A percentile compares a stretch with the other conserved stretches of the same genome.
Evolutionary conservation across 2,797 vertebrate species (phyloP).

Genomic region (Clarias platycephalus): DNA sequence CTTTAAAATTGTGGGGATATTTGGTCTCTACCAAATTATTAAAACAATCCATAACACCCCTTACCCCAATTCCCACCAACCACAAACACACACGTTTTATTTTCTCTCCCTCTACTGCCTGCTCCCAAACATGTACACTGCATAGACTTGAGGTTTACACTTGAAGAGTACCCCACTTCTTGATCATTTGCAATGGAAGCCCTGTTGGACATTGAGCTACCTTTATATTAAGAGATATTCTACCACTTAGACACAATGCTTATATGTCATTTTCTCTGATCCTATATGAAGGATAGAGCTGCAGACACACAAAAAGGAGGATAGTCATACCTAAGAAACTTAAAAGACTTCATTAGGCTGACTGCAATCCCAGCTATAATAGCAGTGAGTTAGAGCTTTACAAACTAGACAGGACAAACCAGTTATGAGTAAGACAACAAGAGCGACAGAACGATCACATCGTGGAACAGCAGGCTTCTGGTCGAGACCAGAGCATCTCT

Average conservation of each 20-base stretch:
- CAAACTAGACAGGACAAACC: constrained; percentile 32
- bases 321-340: not conserved
- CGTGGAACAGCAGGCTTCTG: not conserved
- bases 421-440: constrained; percentile 26
- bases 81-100: not conserved
- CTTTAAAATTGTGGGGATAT: not conserved
- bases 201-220: constrained; percentile 4
- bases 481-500: not conserved
- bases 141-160: not conserved
- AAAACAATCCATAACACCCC: not conserved
- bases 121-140: not conserved
- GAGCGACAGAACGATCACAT: not conserved
- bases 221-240: not conserved
- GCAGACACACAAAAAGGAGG: not conserved
- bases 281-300: not conserved
- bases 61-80: not conserved
- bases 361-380: not conserved
- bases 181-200: not conserved
- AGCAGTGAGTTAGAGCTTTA: constrained; percentile 1
- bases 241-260: not conserved
- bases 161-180: not conserved
- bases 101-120: not conserved
- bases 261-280: not conserved
- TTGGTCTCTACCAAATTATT: not conserved
- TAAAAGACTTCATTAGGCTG: constrained; percentile 2